Conservation (phyloP, 2,888 invertebrate species). For the Ophion obscuratus region DNA sequence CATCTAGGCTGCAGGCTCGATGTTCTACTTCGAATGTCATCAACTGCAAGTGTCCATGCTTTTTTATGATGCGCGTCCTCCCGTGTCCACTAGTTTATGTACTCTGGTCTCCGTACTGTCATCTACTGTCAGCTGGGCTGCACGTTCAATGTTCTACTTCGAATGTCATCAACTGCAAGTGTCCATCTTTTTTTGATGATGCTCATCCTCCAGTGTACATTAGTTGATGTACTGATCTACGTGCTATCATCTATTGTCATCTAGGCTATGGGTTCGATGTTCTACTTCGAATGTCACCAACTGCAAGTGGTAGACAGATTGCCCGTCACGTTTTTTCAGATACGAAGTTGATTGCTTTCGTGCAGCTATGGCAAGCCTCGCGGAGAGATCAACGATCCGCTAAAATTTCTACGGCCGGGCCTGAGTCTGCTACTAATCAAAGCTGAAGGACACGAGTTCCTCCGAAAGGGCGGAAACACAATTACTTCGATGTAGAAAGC, state of each 20-base stretch:
- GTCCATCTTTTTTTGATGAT: too few species aligned
- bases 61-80: too few species aligned
- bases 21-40: neutral
- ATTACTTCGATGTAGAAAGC: conserved; percentile 55
- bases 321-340: neutral
- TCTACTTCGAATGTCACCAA: neutral
- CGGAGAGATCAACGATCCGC: too few species aligned
- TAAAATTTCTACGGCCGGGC: neutral
- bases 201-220: neutral
- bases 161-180: too few species aligned
- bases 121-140: too few species aligned
- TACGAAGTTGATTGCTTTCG: neutral
- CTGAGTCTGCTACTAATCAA: conserved; percentile 49
- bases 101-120: too few species aligned
- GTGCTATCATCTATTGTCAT: too few species aligned
- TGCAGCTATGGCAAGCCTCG: neutral
- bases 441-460: conserved; percentile 42
- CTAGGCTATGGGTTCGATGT: too few species aligned
- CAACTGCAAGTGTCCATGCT: neutral
- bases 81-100: too few species aligned
- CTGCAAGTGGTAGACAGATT: neutral
- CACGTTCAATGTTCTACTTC: too few species aligned
- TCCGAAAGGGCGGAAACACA: conserved; percentile 43
- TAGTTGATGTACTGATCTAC: neutral
- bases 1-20: too few species aligned